Base-by-base conservation (phyloP, 1,140 invertebrate species). In the Leptopilina boulardi region DNA sequence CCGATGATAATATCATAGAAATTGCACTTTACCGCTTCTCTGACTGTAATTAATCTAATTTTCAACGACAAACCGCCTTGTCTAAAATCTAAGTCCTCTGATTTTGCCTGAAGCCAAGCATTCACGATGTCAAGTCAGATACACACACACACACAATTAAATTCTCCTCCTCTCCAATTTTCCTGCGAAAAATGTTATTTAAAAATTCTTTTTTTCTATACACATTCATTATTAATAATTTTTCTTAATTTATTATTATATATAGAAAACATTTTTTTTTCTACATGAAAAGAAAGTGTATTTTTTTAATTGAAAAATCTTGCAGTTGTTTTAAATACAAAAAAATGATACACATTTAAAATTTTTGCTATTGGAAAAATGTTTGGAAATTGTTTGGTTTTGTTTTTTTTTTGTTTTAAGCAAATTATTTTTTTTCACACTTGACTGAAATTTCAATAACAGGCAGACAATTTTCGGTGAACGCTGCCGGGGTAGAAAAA, bases 11-110 rank as follows among this genome's bases (percentile, higher is more conserved):
- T 84, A 84, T 84, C 84, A 70, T 76, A 81, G 83, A 83, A 85
- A 85, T 85, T 85, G 83, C 83, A 79, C 83, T 85, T n/a, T 83
- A 82, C 80, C 77, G 76, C 80, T 84, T 83, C 84, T 80, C 78
- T 72, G 76, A 75, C 81, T 79, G 76, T 26, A 66, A 30, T 77
- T 84, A 84, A 84, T 84, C 83, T 83, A 80, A 85, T 85, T 83
- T 74, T 71, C 80, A 71, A 66, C 59, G 13, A 66, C 23, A 66
- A 66, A 66, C 21, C 26, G 15, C 4, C 26, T 66, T 6, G 26
- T 66, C 59, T 66, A n/a, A n/a, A 30, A 66, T 3, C 59, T 30
- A 30, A 66, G 3, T 66, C 59, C 26, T 56, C 9, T 59, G 13
- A 13, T 23, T 59, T 26, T 26, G 9, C 23, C 13, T 13, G 56